Evolutionary conservation across 2,888 invertebrate species (phyloP).

Genomic region (Atethmia centrago): DNA sequence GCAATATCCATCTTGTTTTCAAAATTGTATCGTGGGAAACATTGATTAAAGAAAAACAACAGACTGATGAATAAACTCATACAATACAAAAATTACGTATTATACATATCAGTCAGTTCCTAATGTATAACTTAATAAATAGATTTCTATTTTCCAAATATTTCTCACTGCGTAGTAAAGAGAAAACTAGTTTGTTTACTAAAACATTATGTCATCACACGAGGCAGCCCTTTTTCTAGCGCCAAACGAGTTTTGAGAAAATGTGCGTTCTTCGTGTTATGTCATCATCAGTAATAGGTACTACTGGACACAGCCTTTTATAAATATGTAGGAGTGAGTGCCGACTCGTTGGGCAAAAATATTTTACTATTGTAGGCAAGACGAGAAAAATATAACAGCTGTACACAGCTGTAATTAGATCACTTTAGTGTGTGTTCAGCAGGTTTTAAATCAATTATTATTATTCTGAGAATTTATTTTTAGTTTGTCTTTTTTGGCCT

Average conservation of each 20-base stretch:
- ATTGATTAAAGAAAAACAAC: neutral
- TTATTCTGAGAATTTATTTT: neutral
- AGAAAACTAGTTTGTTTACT: conserved; percentile 49
- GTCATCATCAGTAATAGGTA: conserved; percentile 3
- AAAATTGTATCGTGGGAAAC: neutral
- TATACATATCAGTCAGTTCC: conserved; percentile 19
- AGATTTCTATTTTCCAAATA: conserved; percentile 47
- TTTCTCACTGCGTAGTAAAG: conserved; percentile 15
- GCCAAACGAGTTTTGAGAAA: conserved; percentile 41
- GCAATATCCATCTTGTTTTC: neutral
- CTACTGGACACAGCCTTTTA: neutral
- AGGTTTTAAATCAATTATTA: neutral
- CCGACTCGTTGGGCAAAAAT: neutral
- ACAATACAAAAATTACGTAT: neutral
- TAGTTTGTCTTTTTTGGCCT: neutral
- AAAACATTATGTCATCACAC: conserved; percentile 40
- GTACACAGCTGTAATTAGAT: conserved; percentile 19
- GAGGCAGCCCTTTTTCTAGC: conserved; percentile 48
- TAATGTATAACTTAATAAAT: conserved; percentile 16
- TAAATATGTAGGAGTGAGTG: neutral
- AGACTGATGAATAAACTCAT: neutral
- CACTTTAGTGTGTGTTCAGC: neutral
- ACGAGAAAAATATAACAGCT: neutral
- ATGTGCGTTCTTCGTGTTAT: conserved; percentile 26
- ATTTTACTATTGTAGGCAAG: neutral